Evolutionary conservation across 2,113 vertebrate genomes (phyloP), one percentile per base, ranked within the genome.

Genomic region (Porphyrio hochstetteri): DNA sequence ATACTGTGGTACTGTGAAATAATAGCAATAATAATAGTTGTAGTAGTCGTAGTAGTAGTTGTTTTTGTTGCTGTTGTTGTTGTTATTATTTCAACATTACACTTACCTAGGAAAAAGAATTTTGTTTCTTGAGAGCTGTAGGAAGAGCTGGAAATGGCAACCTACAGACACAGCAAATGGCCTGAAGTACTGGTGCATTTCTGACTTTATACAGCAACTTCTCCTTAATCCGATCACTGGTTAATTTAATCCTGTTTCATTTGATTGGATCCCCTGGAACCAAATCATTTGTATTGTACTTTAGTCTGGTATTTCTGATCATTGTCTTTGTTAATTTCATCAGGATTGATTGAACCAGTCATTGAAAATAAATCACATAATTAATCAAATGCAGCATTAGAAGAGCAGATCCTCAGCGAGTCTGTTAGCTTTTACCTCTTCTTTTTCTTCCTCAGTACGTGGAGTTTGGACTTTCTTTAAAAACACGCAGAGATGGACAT

Each of bases 241-340:
- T 84, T 96, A 95, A 96, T 96, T 96, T 94, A 96, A 96, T 95
- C 86, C 86, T 92, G 65, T 89, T 96, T 93, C 88, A 61, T 97
- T 91, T 95, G 86, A 95, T 93, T 96, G 90, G 91, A 92, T 92
- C 90, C 93, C 86, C 88, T 95, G 88, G 92, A 96, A 96, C 93
- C 92, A 96, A 96, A 94, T 96, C n/a, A 92, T 96, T 96, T 92
- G 80, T 95, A 87, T 88, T 95, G 82, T 76, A 56, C 60, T 96
- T 94, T 84, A 86, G 88, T 38, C 86, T 89, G 83, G 74, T 94
- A 94, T 96, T 97, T 95, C 83, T 97, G 96, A 96, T 96, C 92
- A 70, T 94, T 96, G 93, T 94, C 86, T 86, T 93, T 93, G 77
- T 93, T 97, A 95, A 95, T 95, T 93, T 93, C 88, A 96, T 95